Conservation (phyloP, 2,797 vertebrate species). For the Hippopotamyrus pictus region DNA sequence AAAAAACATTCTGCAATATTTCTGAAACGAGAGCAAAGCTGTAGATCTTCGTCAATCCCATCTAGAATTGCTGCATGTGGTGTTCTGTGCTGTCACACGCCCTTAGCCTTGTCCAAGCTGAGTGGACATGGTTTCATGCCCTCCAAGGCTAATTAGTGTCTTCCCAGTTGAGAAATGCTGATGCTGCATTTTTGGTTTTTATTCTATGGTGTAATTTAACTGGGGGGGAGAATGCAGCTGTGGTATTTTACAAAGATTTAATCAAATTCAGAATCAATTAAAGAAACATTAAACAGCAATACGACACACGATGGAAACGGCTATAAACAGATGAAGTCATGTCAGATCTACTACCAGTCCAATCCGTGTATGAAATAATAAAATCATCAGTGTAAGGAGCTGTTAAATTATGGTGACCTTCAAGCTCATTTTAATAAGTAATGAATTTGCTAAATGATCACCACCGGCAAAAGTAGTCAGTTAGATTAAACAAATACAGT, state of each 20-base stretch:
- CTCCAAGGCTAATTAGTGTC: neutral
- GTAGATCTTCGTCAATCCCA: neutral
- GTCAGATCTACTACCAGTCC: neutral
- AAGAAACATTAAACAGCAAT: neutral
- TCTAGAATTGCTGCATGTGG: neutral
- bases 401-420: conserved; percentile 2
- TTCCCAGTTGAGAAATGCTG: neutral
- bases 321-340: neutral
- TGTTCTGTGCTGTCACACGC: neutral
- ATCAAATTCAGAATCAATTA: neutral
- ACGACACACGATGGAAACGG: neutral
- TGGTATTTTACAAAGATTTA: neutral
- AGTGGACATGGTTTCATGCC: neutral
- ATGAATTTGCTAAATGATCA: conserved; percentile 6
- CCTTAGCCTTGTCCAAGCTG: neutral
- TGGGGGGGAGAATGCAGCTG: neutral
- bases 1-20: neutral
- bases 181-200: neutral
- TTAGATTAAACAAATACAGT: neutral
- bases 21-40: neutral
- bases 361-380: neutral
- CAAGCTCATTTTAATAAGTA: neutral
- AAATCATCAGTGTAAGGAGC: neutral
- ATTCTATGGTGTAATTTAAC: neutral
- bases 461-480: neutral